Evolutionary conservation across 2,888 invertebrate genomes (phyloP).

Genomic region (Nomada ruficornis): DNA sequence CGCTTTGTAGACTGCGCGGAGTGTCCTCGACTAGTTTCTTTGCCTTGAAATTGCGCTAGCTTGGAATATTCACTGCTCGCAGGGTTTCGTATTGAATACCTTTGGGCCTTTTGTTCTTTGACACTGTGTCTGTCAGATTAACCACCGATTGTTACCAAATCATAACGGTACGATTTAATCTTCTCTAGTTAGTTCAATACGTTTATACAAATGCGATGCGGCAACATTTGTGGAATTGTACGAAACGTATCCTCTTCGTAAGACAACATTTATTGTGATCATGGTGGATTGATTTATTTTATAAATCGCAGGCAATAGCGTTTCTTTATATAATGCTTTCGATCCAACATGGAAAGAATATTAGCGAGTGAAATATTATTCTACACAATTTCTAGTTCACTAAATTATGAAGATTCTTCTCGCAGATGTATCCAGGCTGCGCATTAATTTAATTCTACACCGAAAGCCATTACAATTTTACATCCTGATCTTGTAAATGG

Average conservation of each 20-base stretch:
- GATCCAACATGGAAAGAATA: too few species aligned
- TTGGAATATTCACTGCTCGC: slow-evolving; percentile 11
- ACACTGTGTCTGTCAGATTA: not conserved
- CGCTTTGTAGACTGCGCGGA: slow-evolving; percentile 8
- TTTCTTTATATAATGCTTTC: too few species aligned
- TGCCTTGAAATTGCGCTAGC: not conserved
- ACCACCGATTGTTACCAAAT: not conserved
- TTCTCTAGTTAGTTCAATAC: too few species aligned
- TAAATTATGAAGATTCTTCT: not conserved
- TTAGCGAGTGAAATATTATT: too few species aligned
- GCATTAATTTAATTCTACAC: not conserved
- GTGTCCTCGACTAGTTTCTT: not conserved
- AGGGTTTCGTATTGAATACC: not conserved
- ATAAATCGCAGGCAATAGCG: too few species aligned
- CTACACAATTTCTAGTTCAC: too few species aligned
- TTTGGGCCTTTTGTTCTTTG: not conserved
- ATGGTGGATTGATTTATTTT: too few species aligned
- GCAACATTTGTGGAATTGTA: too few species aligned
- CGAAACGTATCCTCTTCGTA: too few species aligned
- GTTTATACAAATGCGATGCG: too few species aligned
- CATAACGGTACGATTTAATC: not conserved
- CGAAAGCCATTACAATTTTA: not conserved
- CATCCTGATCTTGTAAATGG: not conserved
- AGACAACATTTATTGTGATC: too few species aligned
- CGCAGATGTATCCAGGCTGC: not conserved